Evolutionary conservation across 2,113 vertebrate species (phyloP).

Genomic region (Lutjanus erythropterus): DNA sequence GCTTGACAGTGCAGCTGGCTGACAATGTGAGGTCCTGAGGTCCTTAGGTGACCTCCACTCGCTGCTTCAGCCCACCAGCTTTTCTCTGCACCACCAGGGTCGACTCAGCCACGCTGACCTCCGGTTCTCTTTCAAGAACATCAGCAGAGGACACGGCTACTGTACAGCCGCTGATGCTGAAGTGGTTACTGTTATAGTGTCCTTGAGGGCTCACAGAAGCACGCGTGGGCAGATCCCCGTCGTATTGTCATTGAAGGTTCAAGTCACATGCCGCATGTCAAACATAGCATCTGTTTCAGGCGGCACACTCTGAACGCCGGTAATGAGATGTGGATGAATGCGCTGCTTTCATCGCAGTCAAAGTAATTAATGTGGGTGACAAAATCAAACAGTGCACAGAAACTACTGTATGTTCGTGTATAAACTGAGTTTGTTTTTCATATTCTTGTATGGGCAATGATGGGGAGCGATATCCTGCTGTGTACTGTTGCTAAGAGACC

Average conservation of each 20-base stretch:
- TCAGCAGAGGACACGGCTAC: background rate
- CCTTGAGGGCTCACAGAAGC: background rate
- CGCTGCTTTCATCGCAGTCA: background rate
- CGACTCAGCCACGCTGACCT: conserved; percentile 87
- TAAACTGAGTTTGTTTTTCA: background rate
- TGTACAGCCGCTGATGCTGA: background rate
- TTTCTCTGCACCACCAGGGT: conserved; percentile 89
- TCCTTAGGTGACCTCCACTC: conserved; percentile 89
- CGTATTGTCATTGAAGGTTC: background rate
- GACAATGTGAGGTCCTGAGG: conserved; percentile 87
- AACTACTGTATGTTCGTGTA: background rate
- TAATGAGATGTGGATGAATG: background rate
- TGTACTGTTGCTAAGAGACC: conserved; percentile 75
- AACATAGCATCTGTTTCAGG: background rate
- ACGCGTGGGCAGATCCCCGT: background rate
- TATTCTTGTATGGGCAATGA: conserved; percentile 10
- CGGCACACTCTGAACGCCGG: background rate
- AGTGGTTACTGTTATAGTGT: background rate
- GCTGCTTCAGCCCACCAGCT: conserved; percentile 86
- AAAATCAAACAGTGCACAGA: background rate
- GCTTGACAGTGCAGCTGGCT: conserved; percentile 88
- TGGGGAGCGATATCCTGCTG: conserved; percentile 40
- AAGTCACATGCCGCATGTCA: background rate
- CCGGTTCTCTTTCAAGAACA: background rate
- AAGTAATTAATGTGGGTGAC: background rate